A percentile compares a stretch with the other conserved stretches of the same genome.
phyloP scores from a whole-genome alignment of 53 echinoderm and acorn worm species.

The Astropecten irregularis region DNA sequence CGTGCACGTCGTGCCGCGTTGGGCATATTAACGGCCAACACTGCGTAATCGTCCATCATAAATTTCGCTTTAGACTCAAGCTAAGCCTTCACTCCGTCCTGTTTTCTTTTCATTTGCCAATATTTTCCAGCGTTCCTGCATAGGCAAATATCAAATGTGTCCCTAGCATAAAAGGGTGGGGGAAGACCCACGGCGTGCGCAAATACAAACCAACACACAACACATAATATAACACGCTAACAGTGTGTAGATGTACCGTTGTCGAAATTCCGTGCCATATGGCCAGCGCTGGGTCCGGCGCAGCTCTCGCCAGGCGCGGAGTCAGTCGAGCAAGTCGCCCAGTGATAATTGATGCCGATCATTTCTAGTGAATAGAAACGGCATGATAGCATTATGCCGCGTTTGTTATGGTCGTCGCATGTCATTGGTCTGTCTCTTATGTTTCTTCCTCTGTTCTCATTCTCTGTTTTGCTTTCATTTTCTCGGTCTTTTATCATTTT shows the following conservation, averaged over 20 bases:
- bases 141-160: neutral
- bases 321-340: constrained; percentile 33
- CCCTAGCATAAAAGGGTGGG: neutral
- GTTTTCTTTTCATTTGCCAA: constrained; percentile 42
- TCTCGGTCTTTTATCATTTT: too few relatives aligned
- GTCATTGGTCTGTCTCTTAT: too few relatives aligned
- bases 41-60: constrained; percentile 44
- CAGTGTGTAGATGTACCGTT: too few relatives aligned
- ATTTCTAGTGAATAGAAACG: constrained; percentile 44
- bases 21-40: constrained; percentile 31
- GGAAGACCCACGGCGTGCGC: neutral
- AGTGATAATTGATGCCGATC: constrained; percentile 41
- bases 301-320: neutral
- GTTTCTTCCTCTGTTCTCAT: too few relatives aligned
- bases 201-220: neutral
- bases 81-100: constrained; percentile 17
- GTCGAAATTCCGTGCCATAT: constrained; percentile 41
- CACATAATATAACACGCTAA: too few relatives aligned
- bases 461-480: too few relatives aligned
- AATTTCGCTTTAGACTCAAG: constrained; percentile 23
- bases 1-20: too few relatives aligned
- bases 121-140: constrained; percentile 39
- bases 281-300: constrained; percentile 39
- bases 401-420: constrained; percentile 49
- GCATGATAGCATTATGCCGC: constrained; percentile 38